Evolutionary conservation across 2,888 invertebrate genomes (phyloP), one percentile per base, ranked within the genome.

Genomic region (Caenorhabditis plicata): DNA sequence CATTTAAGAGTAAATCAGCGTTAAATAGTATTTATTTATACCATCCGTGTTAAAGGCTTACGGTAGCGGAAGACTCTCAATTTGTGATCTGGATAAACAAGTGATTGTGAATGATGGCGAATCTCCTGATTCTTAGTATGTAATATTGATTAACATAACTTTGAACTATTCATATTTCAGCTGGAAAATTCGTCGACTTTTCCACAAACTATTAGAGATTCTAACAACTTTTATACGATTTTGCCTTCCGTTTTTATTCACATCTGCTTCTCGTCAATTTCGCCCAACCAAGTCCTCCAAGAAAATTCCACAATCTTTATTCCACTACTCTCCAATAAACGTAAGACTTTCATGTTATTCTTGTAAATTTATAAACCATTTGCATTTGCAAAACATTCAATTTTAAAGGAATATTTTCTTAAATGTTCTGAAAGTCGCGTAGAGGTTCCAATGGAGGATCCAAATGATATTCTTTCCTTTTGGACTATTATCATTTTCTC

Each of bases 61-160:
- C 54, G 70, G 65, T 22, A 63, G 65, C 27, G 70, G 70, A 3
- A 48, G 70, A 9, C 39, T 70, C 15, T 65, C 65, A 8, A 70
- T 70, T 43, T 58, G 57, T 42, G 67, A 70, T 19, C 49, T 70
- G 22, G 64, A 65, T 42, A 48, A 52, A 22, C 53, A 60, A 9
- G 38, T 49, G 22, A 13, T 27, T 13, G 31, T 26, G 17, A 13
- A 17, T 5, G 19, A 36, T 29, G 7, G 7, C 29, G 8, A 29
- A 29, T 7, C 29, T 29, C 29, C 29, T n/a, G 17, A 40, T 5
- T 27, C 27, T 26, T 11, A 40, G 15, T 22, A 19, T 2, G 20
- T 17, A 15, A n/a, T n/a, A n/a, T n/a, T n/a, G n/a, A n/a, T n/a
- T n/a, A 40, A 40, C 13, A 22, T 5, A 15, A 19, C n/a, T 17